Conservation (phyloP, 2,797 vertebrate genomes). For the Buceros bicornis region DNA sequence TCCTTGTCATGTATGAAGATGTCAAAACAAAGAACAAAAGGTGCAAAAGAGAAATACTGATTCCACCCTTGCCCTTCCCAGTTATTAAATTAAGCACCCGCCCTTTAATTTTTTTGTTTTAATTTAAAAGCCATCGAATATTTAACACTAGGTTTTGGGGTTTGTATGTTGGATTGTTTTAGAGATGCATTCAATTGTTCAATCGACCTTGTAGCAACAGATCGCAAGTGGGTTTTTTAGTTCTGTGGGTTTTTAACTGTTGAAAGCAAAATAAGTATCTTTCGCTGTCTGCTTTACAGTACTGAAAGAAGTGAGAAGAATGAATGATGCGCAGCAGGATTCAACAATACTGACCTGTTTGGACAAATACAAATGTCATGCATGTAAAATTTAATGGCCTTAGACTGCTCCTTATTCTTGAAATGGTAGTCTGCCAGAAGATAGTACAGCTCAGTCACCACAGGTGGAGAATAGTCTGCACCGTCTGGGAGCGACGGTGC, state of each 20-base stretch:
- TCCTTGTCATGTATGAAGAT: neutral
- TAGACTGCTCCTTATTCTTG: constrained; percentile 98
- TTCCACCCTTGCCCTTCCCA: neutral
- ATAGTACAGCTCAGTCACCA: constrained; percentile 95
- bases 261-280: neutral
- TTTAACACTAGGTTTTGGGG: neutral
- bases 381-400: constrained; percentile 99
- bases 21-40: neutral
- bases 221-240: neutral
- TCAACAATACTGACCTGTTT: constrained; percentile 84
- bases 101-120: neutral
- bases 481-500: constrained; percentile 90
- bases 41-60: neutral
- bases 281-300: neutral
- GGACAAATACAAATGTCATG: constrained; percentile 96
- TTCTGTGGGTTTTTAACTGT: neutral
- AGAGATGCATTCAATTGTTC: neutral
- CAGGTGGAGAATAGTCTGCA: constrained; percentile 87
- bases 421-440: constrained; percentile 98
- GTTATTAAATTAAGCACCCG: neutral
- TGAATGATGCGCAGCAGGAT: neutral
- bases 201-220: neutral
- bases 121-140: neutral
- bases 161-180: neutral
- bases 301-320: neutral